Conservation (phyloP, 2,797 vertebrate species). For the Carduelis carduelis region DNA sequence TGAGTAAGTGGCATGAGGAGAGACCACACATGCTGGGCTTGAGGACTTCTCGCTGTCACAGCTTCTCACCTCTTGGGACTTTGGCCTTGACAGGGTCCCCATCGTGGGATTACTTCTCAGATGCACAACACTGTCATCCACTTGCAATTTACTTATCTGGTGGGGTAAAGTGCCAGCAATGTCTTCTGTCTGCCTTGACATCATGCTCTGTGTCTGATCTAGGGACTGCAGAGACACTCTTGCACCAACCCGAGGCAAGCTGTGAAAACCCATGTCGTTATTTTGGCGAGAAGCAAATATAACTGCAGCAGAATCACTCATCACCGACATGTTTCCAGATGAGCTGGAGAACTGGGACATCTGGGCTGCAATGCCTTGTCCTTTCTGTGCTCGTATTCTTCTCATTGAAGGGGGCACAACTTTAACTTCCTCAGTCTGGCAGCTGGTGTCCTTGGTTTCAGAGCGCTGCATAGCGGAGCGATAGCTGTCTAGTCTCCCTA, state of each 20-base stretch:
- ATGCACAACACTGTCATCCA: conserved; percentile 79
- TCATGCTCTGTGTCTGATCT: conserved; percentile 77
- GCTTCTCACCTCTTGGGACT: conserved; percentile 85
- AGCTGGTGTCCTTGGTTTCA: conserved; percentile 88
- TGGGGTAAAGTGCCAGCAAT: conserved; percentile 50
- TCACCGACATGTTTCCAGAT: conserved; percentile 88
- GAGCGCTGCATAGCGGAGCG: conserved; percentile 76
- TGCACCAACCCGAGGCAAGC: conserved; percentile 86
- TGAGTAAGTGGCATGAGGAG: conserved; percentile 88
- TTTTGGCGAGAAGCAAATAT: conserved; percentile 78
- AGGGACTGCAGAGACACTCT: conserved; percentile 84
- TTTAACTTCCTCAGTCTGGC: conserved; percentile 92
- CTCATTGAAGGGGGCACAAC: conserved; percentile 93
- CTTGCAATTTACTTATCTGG: conserved; percentile 80
- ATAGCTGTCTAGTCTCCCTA: conserved; percentile 83
- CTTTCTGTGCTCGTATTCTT: conserved; percentile 92
- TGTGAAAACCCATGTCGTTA: conserved; percentile 86
- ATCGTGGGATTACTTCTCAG: conserved; percentile 75
- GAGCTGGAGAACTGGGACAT: conserved; percentile 90
- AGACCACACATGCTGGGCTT: conserved; percentile 84
- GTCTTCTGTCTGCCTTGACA: conserved; percentile 77
- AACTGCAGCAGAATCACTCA: conserved; percentile 80
- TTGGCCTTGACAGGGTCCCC: conserved; percentile 77
- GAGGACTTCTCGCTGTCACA: conserved; percentile 74
- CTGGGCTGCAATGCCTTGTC: conserved; percentile 93